Conservation (phyloP, 2,797 vertebrate species). For the Chromobotia macracanthus region DNA sequence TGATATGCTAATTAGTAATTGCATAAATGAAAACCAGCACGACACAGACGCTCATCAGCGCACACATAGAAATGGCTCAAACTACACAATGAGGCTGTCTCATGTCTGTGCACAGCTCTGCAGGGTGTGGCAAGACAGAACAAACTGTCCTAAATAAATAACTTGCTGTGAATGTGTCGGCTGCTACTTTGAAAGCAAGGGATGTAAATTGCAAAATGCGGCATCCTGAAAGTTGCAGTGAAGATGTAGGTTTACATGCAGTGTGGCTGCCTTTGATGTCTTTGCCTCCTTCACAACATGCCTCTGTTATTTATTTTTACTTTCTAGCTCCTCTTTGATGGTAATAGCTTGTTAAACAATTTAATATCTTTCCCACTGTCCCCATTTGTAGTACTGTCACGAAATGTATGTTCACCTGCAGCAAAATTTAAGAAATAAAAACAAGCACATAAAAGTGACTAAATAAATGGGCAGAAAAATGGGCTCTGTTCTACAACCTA, state of each 20-base stretch:
- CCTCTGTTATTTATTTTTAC: not conserved
- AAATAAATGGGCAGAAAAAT: not conserved
- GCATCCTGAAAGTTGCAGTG: not conserved
- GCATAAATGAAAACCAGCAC: not conserved
- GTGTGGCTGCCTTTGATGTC: constrained; percentile 31
- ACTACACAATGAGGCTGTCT: not conserved
- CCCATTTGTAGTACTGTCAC: constrained; percentile 21
- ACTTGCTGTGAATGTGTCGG: constrained; percentile 21
- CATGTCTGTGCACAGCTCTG: constrained; percentile 6
- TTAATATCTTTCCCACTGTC: constrained; percentile 25
- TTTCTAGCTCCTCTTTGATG: constrained; percentile 30
- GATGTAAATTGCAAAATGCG: constrained; percentile 47
- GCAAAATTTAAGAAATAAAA: constrained; percentile 10
- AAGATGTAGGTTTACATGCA: constrained; percentile 6
- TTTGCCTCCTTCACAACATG: not conserved
- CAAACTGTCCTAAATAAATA: constrained; percentile 46
- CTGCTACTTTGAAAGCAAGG: constrained; percentile 46
- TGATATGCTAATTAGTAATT: constrained; percentile 27
- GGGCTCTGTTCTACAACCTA: not conserved
- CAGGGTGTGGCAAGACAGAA: constrained; percentile 25
- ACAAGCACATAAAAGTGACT: not conserved
- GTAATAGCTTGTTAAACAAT: constrained; percentile 16
- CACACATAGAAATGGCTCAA: not conserved
- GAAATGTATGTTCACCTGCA: constrained; percentile 18
- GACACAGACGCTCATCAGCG: not conserved